phyloP scores from a whole-genome alignment of 2,113 vertebrate species.

The Pseudopipra pipra region DNA sequence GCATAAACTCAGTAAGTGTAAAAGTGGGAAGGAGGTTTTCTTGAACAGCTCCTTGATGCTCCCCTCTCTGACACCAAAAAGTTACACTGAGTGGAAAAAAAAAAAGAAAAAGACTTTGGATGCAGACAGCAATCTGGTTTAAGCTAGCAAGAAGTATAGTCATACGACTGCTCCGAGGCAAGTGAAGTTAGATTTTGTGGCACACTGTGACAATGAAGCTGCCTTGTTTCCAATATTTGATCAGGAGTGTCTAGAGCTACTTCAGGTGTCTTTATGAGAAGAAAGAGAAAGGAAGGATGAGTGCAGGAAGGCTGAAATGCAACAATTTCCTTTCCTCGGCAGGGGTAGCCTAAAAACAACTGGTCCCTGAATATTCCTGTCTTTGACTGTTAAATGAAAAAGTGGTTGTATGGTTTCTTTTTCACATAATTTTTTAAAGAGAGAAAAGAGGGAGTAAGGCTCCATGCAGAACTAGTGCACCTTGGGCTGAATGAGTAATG shows the following conservation, averaged over 20 bases:
- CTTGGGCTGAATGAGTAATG: slow-evolving; percentile 45
- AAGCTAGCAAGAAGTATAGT: neutral
- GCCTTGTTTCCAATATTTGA: neutral
- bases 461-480: neutral
- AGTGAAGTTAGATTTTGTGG: neutral
- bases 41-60: neutral
- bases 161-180: neutral
- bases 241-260: neutral
- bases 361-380: neutral
- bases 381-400: neutral
- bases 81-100: neutral
- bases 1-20: neutral
- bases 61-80: neutral
- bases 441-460: neutral
- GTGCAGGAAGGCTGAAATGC: neutral
- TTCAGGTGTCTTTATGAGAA: neutral
- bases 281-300: neutral
- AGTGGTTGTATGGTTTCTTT: neutral
- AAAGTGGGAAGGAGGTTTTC: neutral
- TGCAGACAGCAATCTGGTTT: neutral
- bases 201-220: neutral
- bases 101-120: neutral
- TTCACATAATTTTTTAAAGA: neutral
- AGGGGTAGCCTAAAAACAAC: neutral
- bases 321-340: neutral